These are phyloP conservation scores for Melinaea menophilus DNA, from an alignment of 2,888 invertebrate species.

Conservation along the genomic window DNA sequence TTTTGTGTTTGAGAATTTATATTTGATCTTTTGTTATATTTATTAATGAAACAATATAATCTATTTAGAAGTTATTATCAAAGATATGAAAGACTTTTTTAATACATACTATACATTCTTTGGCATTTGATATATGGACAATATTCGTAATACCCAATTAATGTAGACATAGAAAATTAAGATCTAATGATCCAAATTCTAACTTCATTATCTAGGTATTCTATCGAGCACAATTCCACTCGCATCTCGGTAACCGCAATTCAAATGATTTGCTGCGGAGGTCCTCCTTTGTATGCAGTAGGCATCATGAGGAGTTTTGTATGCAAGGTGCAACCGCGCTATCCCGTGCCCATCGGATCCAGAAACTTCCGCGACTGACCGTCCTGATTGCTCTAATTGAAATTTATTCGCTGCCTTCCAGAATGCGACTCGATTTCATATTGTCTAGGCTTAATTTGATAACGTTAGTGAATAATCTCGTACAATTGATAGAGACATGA, in stretches of 20 bases:
- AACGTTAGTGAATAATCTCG: slow-evolving; percentile 57
- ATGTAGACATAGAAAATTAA: background rate
- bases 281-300: slow-evolving; percentile 68
- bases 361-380: slow-evolving; percentile 62
- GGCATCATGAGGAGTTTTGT: slow-evolving; percentile 51
- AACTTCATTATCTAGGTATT: slow-evolving; percentile 58
- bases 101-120: too few species aligned
- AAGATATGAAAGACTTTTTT: too few species aligned
- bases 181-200: slow-evolving; percentile 54
- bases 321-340: slow-evolving; percentile 57
- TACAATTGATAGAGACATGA: slow-evolving; percentile 55
- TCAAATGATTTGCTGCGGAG: slow-evolving; percentile 72
- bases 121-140: background rate
- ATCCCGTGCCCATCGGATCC: slow-evolving; percentile 57
- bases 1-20: slow-evolving; percentile 43
- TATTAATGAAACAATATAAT: slow-evolving; percentile 36
- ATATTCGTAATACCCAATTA: too few species aligned
- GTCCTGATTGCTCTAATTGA: slow-evolving; percentile 71
- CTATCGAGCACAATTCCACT: slow-evolving; percentile 64
- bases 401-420: slow-evolving; percentile 55
- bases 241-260: slow-evolving; percentile 73
- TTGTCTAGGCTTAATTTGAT: slow-evolving; percentile 33
- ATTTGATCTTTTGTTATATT: slow-evolving; percentile 50
- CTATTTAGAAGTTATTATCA: slow-evolving; percentile 2
- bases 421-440: slow-evolving; percentile 53